Evolutionary conservation across 1,140 invertebrate genomes (phyloP).

Genomic region (Cotesia vestalis): DNA sequence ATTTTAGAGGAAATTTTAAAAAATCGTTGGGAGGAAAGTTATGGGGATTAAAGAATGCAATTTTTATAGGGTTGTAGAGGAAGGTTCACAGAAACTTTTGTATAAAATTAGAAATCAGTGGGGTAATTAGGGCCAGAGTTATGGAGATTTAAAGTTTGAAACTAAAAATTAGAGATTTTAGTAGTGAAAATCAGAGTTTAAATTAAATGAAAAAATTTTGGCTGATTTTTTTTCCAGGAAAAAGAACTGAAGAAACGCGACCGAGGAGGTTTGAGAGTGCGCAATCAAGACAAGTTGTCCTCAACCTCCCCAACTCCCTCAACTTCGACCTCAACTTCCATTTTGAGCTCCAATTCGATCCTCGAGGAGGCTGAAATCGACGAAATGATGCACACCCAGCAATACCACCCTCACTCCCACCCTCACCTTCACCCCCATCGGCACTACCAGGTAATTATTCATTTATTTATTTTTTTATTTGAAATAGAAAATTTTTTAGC

Average conservation of each 20-base stretch:
- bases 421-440: conserved; percentile 67
- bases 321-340: conserved; percentile 4
- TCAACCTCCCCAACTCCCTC: neutral
- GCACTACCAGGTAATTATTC: conserved; percentile 68
- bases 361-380: conserved; percentile 48
- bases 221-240: conserved; percentile 30
- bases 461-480: neutral
- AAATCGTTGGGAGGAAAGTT: too few species aligned
- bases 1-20: neutral
- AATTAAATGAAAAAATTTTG: neutral
- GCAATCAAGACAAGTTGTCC: too few species aligned
- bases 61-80: too few species aligned
- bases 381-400: conserved; percentile 75
- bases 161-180: neutral
- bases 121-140: too few species aligned
- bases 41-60: too few species aligned
- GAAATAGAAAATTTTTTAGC: neutral
- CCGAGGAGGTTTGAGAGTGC: too few species aligned
- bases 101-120: too few species aligned
- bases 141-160: neutral
- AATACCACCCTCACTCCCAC: conserved; percentile 70
- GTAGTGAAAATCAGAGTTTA: neutral
- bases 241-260: conserved; percentile 32
- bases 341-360: conserved; percentile 45
- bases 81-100: too few species aligned